A percentile compares a stretch with the other conserved stretches of the same genome.
Evolutionary conservation across 2,888 invertebrate genomes (phyloP).

Genomic region (Willowsia nigromaculata): DNA sequence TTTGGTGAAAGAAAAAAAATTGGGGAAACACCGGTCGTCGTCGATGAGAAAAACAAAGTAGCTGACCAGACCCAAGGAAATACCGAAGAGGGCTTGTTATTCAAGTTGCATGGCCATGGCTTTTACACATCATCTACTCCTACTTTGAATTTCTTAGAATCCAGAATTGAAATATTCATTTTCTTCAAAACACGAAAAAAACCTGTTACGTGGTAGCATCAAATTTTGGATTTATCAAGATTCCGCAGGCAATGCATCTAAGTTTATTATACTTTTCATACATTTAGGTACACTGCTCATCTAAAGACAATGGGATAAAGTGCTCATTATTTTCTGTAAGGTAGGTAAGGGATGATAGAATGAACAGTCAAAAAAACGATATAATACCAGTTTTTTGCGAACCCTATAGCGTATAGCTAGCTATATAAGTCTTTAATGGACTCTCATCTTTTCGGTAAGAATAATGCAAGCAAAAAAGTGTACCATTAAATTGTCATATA

Average conservation of each 20-base stretch:
- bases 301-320: background rate
- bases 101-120: too few relatives aligned
- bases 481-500: background rate
- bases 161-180: background rate
- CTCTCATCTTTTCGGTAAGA: background rate
- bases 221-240: background rate
- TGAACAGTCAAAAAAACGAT: background rate
- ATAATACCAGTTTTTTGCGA: constrained; percentile 17
- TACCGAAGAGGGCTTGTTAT: constrained; percentile 29
- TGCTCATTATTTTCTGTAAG: background rate
- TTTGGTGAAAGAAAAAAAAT: constrained; percentile 4
- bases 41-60: background rate
- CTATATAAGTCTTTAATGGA: background rate
- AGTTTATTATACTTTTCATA: background rate
- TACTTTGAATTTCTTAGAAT: background rate
- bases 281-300: background rate
- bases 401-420: background rate
- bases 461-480: background rate
- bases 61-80: constrained; percentile 34
- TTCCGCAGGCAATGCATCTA: too few relatives aligned
- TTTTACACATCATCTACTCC: background rate
- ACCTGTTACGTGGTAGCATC: background rate
- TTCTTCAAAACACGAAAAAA: background rate
- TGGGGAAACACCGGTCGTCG: constrained; percentile 62
- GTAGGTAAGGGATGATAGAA: constrained; percentile 43